These are phyloP conservation scores for Sarcoramphus papa DNA, from an alignment of 2,797 vertebrate genomes.

Conservation along the genomic window DNA sequence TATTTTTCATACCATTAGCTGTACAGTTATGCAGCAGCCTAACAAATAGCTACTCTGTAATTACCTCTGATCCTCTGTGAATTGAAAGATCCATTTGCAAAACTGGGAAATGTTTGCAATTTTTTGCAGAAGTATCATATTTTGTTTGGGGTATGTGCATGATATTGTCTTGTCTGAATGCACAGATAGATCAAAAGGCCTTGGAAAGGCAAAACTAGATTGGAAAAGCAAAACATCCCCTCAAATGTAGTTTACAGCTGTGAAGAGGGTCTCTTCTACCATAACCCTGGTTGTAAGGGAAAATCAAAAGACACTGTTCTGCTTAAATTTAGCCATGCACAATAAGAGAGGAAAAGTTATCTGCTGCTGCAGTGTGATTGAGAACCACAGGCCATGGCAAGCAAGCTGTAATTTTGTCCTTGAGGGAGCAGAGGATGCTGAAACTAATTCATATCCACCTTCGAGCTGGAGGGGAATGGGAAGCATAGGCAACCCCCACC, in stretches of 20 bases:
- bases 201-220: background rate
- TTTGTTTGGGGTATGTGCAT: background rate
- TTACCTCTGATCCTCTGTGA: background rate
- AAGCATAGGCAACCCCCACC: background rate
- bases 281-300: background rate
- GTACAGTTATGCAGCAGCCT: background rate
- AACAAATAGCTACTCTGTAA: slow-evolving; percentile 9
- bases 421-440: background rate
- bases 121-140: background rate
- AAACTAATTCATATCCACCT: background rate
- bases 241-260: background rate
- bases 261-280: background rate
- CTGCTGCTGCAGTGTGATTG: background rate
- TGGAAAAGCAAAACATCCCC: background rate
- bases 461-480: background rate
- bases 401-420: background rate
- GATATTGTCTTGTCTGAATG: background rate
- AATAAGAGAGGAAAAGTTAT: background rate
- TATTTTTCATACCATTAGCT: background rate
- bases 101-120: background rate
- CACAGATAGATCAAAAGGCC: background rate
- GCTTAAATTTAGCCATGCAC: background rate
- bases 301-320: background rate
- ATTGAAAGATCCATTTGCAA: background rate
- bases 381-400: background rate